phyloP scores from a whole-genome alignment of 2,113 vertebrate species.

The Falco punctatus region DNA sequence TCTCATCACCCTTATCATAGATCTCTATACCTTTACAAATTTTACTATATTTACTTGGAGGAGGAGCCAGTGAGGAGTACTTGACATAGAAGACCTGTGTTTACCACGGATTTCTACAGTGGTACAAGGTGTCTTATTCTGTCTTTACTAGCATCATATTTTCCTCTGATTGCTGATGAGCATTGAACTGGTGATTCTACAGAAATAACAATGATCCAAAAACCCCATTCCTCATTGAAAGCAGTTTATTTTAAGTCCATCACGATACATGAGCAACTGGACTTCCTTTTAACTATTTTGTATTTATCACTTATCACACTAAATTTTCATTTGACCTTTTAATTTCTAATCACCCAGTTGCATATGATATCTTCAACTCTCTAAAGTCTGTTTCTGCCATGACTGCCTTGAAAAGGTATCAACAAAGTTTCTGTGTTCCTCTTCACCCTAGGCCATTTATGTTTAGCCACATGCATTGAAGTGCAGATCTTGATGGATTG shows the following conservation, averaged over 20 bases:
- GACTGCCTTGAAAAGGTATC: not conserved
- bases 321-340: not conserved
- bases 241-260: not conserved
- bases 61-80: not conserved
- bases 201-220: not conserved
- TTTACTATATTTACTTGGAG: not conserved
- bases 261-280: not conserved
- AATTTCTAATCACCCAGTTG: not conserved
- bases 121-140: not conserved
- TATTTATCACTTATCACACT: not conserved
- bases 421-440: not conserved
- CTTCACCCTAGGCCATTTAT: not conserved
- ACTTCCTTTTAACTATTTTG: not conserved
- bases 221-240: not conserved
- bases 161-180: not conserved
- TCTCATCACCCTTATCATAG: not conserved
- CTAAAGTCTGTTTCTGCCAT: not conserved
- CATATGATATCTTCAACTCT: not conserved
- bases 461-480: not conserved
- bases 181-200: not conserved
- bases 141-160: not conserved
- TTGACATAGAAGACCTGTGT: not conserved
- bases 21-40: not conserved
- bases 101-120: not conserved
- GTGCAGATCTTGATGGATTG: not conserved